phyloP scores from a whole-genome alignment of 2,113 vertebrate species.

The Aldabrachelys gigantea region DNA sequence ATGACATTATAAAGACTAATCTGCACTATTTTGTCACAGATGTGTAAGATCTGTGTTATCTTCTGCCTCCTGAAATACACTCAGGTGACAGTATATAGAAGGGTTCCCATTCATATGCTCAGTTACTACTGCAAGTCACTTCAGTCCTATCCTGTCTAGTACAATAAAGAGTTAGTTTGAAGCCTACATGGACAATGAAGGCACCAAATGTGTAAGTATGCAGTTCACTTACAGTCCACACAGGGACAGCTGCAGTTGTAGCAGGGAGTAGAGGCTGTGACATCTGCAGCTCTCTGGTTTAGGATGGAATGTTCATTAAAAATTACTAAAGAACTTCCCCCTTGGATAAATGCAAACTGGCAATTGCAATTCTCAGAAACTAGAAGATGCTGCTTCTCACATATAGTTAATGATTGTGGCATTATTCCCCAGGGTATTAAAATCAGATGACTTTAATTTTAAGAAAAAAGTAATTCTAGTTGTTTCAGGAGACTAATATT shows the following conservation, averaged over 20 bases:
- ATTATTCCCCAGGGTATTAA: not conserved
- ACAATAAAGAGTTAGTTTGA: not conserved
- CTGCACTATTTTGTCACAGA: not conserved
- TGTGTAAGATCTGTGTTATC: fast-evolving
- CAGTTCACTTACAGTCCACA: not conserved
- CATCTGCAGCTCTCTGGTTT: not conserved
- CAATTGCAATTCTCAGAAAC: not conserved
- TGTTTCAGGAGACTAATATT: not conserved
- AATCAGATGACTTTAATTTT: not conserved
- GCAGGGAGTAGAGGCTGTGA: not conserved
- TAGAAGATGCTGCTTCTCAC: not conserved
- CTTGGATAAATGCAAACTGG: not conserved
- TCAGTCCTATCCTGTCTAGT: not conserved
- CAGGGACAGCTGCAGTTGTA: not conserved
- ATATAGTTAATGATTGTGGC: not conserved
- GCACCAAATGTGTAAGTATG: not conserved
- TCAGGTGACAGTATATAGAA: not conserved
- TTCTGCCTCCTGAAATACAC: not conserved
- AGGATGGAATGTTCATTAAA: not conserved
- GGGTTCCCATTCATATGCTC: not conserved
- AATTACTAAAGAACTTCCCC: not conserved
- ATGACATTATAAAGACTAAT: not conserved
- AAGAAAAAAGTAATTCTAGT: not conserved
- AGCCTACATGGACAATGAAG: not conserved
- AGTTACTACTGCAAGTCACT: not conserved